Base-by-base conservation (phyloP, 1,140 invertebrate species). In the Homalodisca vitripennis region DNA sequence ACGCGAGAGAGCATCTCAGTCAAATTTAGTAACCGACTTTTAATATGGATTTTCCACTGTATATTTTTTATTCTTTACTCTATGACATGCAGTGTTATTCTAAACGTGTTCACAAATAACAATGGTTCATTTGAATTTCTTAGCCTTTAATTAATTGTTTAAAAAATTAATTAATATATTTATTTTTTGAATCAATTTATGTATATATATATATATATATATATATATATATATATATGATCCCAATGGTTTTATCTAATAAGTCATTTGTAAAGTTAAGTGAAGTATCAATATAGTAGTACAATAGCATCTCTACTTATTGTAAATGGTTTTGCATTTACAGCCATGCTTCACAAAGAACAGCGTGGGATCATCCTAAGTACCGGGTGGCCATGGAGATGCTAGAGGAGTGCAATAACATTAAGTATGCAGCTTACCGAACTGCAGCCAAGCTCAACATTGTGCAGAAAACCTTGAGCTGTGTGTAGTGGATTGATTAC, bases 371-470 rank as follows among this genome's bases (percentile, higher is more conserved):
- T n/a, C 67, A 72, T 47, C 68, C 71, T n/a, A 72, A 72, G 47
- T 72, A 63, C 55, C 51, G 53, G 57, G 31, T 60, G 3, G 64
- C 64, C 6, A 60, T 70, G 46, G 53, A 72, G 27, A 34, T 67
- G 66, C 78, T 91, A 72, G 82, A 86, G 73, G 85, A 90, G 68
- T 88, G 89, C 72, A 90, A 92, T 77, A 85, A 86, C 71, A 88
- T 94, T 32, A 87, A 89, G 78, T 94, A 92, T 80, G 87, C 88
- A 71, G 87, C 89, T 24, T 95, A 95, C 79, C 82, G 92, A 74
- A 90, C 90, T 51, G 92, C 91, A 17, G 88, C 92, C 79, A 95
- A 95, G 81, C 81, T 94, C 63, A 81, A 87, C 73, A 83, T 84
- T 66, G 77, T 95, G 68, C 92, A 93, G 81, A 84, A 83, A 71